These are phyloP conservation scores for Eutolmus rufibarbis DNA, from an alignment of 2,888 invertebrate genomes.

Conservation along the genomic window DNA sequence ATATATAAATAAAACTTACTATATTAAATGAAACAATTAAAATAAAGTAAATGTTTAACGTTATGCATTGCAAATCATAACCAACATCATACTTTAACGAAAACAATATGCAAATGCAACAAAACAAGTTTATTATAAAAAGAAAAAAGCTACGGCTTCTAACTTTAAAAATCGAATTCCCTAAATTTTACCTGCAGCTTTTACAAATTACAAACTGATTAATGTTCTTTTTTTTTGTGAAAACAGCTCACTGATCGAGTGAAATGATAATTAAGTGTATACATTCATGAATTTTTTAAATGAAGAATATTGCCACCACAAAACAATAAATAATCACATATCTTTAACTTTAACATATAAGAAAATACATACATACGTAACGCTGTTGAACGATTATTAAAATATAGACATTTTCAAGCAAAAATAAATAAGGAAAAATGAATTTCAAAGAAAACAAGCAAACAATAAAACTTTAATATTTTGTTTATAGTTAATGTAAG, in stretches of 20 bases:
- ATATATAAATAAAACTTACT: not conserved
- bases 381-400: constrained; percentile 1
- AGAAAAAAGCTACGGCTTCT: not conserved
- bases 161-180: not conserved
- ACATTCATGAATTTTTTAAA: not conserved
- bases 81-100: not conserved
- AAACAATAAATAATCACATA: constrained; percentile 34
- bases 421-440: not conserved
- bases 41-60: not conserved
- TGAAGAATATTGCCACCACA: not conserved
- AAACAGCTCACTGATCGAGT: not conserved
- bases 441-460: not conserved
- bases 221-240: not conserved
- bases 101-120: not conserved
- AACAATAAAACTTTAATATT: not conserved
- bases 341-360: constrained; percentile 8
- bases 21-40: not conserved
- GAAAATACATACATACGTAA: not conserved
- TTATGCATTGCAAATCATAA: not conserved
- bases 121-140: not conserved
- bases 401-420: not conserved
- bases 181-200: constrained; percentile 10
- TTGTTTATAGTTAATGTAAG: not conserved
- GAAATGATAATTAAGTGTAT: not conserved
- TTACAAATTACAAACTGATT: not conserved